These are phyloP conservation scores for Euproctis similis DNA, from an alignment of 2,888 invertebrate genomes.

Conservation along the genomic window DNA sequence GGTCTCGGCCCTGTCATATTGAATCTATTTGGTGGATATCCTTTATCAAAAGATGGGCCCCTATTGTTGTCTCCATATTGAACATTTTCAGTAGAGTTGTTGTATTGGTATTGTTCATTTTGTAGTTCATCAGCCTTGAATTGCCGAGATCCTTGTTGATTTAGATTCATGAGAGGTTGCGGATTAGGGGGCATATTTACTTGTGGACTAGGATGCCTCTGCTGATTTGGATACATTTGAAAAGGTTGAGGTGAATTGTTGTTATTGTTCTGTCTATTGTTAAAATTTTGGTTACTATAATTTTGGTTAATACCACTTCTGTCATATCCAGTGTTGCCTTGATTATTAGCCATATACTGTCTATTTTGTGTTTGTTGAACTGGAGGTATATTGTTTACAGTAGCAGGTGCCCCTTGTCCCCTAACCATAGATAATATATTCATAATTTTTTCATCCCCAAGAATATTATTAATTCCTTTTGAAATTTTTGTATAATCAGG, in stretches of 20 bases:
- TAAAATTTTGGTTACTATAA: slow-evolving; percentile 30
- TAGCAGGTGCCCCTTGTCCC: slow-evolving; percentile 17
- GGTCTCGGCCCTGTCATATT: slow-evolving; percentile 26
- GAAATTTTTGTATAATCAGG: slow-evolving; percentile 77
- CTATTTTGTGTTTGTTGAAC: slow-evolving; percentile 6
- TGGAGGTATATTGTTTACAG: slow-evolving; percentile 15
- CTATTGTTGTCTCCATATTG: slow-evolving; percentile 23
- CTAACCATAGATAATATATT: slow-evolving; percentile 73
- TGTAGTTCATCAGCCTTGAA: too few species aligned
- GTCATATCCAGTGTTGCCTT: slow-evolving; percentile 13
- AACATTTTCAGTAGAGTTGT: slow-evolving; percentile 30
- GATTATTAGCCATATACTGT: slow-evolving; percentile 13
- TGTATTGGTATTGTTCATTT: slow-evolving; percentile 33
- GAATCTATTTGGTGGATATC: slow-evolving; percentile 17
- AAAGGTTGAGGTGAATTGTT: slow-evolving; percentile 23
- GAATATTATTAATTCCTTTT: slow-evolving; percentile 77
- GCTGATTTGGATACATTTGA: slow-evolving; percentile 16
- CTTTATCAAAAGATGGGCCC: slow-evolving; percentile 10
- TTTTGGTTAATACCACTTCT: slow-evolving; percentile 38
- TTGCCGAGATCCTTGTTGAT: slow-evolving; percentile 9
- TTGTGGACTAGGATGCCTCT: slow-evolving; percentile 23
- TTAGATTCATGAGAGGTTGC: slow-evolving; percentile 9
- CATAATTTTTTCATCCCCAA: slow-evolving; percentile 79
- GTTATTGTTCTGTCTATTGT: slow-evolving; percentile 30
- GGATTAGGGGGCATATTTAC: slow-evolving; percentile 10